Evolutionary conservation across 2,888 invertebrate species (phyloP).

Genomic region (Rhagium mordax): DNA sequence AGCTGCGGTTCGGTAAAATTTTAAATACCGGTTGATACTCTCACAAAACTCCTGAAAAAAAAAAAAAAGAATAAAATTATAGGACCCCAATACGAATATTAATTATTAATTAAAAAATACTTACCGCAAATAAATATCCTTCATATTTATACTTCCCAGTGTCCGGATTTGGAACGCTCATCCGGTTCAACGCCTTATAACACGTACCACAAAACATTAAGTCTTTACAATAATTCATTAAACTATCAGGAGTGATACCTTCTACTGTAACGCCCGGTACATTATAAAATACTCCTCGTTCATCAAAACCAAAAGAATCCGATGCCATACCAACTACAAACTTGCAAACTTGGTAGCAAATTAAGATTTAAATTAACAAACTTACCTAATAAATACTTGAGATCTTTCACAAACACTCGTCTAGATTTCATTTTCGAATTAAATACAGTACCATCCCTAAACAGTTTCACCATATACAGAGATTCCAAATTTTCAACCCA

Average conservation of each 20-base stretch:
- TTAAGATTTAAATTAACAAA: neutral
- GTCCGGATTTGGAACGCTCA: slow-evolving; percentile 59
- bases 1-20: slow-evolving; percentile 73
- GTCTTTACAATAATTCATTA: slow-evolving; percentile 61
- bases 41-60: slow-evolving; percentile 75
- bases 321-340: slow-evolving; percentile 67
- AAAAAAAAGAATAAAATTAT: slow-evolving; percentile 2
- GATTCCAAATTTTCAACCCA: slow-evolving; percentile 63
- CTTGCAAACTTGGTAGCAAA: slow-evolving; percentile 20
- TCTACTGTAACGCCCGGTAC: slow-evolving; percentile 59
- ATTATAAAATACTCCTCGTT: slow-evolving; percentile 58
- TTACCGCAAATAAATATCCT: slow-evolving; percentile 66
- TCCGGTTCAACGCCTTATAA: slow-evolving; percentile 62
- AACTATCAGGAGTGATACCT: slow-evolving; percentile 60
- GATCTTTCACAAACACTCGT: slow-evolving; percentile 60
- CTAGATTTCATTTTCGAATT: slow-evolving; percentile 53
- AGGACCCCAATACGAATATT: too few relatives aligned
- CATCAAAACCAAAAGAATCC: slow-evolving; percentile 61
- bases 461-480: slow-evolving; percentile 53
- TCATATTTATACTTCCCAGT: slow-evolving; percentile 60
- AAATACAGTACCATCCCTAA: slow-evolving; percentile 51
- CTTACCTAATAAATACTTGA: slow-evolving; percentile 63
- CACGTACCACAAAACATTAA: slow-evolving; percentile 64
- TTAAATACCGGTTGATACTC: slow-evolving; percentile 74
- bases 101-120: slow-evolving; percentile 21